phyloP scores from a whole-genome alignment of 2,113 vertebrate genomes.

The Cranoglanis bouderius region DNA sequence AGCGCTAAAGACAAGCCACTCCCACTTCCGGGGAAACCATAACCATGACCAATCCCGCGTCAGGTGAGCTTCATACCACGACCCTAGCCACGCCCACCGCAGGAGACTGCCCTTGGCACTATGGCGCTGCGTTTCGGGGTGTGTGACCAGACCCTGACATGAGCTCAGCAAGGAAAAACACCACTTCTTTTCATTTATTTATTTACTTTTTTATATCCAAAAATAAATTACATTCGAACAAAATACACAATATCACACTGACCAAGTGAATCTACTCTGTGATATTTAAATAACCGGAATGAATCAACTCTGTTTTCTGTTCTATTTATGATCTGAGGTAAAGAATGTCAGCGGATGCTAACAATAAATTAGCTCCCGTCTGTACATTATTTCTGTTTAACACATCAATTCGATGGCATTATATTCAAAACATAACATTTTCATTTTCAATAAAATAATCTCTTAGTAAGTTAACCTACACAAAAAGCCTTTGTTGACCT shows the following conservation, averaged over 20 bases:
- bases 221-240: not conserved
- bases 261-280: not conserved
- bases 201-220: not conserved
- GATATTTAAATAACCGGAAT: not conserved
- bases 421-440: not conserved
- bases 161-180: not conserved
- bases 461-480: not conserved
- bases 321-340: not conserved
- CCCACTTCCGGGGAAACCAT: not conserved
- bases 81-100: not conserved
- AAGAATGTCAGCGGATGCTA: not conserved
- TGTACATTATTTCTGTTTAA: not conserved
- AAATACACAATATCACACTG: not conserved
- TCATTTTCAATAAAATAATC: not conserved
- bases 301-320: not conserved
- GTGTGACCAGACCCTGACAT: too few relatives aligned
- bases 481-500: not conserved
- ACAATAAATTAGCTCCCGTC: not conserved
- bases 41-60: not conserved
- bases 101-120: not conserved
- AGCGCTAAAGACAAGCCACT: not conserved
- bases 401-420: not conserved
- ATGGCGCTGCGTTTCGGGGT: not conserved
- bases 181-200: not conserved
- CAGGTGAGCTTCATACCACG: not conserved